These are phyloP conservation scores for Copsychus sechellarum DNA, from an alignment of 2,113 vertebrate genomes.

Conservation along the genomic window DNA sequence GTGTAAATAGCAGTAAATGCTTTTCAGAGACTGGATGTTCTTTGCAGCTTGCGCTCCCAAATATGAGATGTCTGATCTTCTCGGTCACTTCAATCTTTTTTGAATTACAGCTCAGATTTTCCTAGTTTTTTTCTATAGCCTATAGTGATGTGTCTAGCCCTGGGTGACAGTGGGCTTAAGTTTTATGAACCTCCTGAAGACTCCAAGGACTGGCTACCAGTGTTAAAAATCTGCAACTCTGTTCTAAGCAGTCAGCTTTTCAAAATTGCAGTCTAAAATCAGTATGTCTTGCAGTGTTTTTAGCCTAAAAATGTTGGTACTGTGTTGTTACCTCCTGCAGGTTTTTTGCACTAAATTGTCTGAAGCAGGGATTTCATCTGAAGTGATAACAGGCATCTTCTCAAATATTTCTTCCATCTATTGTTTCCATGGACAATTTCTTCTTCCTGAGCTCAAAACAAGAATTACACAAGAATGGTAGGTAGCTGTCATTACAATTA, in stretches of 20 bases:
- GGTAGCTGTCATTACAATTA: conserved; percentile 47
- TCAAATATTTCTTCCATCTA: conserved; percentile 98
- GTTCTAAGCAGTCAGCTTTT: not conserved
- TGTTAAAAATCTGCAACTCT: not conserved
- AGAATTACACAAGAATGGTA: conserved; percentile 94
- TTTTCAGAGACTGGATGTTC: not conserved
- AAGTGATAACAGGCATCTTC: conserved; percentile 94
- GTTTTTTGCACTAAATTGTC: conserved; percentile 92
- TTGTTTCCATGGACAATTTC: conserved; percentile 93
- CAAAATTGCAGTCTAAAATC: not conserved
- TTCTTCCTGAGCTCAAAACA: conserved; percentile 90
- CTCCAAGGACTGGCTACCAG: not conserved
- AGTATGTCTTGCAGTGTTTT: not conserved
- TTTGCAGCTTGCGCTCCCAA: not conserved
- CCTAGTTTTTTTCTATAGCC: not conserved
- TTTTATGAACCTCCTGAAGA: not conserved
- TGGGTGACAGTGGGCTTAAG: not conserved
- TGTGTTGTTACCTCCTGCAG: conserved; percentile 61
- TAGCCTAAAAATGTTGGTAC: not conserved
- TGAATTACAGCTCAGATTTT: not conserved
- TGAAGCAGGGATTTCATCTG: conserved; percentile 86
- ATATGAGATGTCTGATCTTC: not conserved
- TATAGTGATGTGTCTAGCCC: not conserved
- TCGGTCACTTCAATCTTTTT: not conserved
- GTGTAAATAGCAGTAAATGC: not conserved